Percentiles rank a stretch among this genome's conserved stretches.
Evolutionary conservation across 2,797 vertebrate species (phyloP).

Genomic region (Cichlasoma orientale): DNA sequence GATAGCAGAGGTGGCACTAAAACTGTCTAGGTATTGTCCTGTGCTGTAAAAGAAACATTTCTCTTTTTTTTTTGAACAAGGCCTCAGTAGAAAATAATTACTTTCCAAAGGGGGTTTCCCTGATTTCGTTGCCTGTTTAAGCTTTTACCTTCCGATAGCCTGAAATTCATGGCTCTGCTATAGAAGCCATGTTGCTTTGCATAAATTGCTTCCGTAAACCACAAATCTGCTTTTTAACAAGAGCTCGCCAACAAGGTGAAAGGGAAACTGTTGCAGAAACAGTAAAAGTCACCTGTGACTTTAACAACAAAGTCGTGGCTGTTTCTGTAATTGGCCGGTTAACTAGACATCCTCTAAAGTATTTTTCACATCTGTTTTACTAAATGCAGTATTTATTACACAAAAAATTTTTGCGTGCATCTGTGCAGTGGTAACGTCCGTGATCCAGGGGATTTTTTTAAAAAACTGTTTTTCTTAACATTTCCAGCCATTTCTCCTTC

Average conservation of each 20-base stretch:
- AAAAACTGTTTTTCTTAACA: neutral
- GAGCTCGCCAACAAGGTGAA: neutral
- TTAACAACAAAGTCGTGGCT: constrained; percentile 12
- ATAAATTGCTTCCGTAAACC: constrained; percentile 6
- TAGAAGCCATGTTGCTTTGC: neutral
- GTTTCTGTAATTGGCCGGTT: constrained; percentile 17
- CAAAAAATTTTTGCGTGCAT: neutral
- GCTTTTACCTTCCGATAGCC: neutral
- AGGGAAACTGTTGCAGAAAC: neutral
- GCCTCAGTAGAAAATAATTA: constrained; percentile 30
- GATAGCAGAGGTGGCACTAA: constrained; percentile 44
- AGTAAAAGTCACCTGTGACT: constrained; percentile 17
- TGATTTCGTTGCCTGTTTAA: neutral
- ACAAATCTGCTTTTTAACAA: constrained; percentile 14
- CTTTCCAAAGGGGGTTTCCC: constrained; percentile 11
- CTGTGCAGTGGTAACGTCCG: neutral
- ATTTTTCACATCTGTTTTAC: neutral
- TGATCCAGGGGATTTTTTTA: neutral
- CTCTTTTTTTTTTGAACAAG: constrained; percentile 37
- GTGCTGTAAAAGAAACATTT: constrained; percentile 48
- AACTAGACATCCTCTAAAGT: neutral
- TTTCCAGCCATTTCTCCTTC: neutral
- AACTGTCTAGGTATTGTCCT: constrained; percentile 42
- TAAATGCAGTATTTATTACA: constrained; percentile 20
- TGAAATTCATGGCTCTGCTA: neutral